Conservation (phyloP, 2,797 vertebrate genomes). For the Benthosema pterotum region DNA sequence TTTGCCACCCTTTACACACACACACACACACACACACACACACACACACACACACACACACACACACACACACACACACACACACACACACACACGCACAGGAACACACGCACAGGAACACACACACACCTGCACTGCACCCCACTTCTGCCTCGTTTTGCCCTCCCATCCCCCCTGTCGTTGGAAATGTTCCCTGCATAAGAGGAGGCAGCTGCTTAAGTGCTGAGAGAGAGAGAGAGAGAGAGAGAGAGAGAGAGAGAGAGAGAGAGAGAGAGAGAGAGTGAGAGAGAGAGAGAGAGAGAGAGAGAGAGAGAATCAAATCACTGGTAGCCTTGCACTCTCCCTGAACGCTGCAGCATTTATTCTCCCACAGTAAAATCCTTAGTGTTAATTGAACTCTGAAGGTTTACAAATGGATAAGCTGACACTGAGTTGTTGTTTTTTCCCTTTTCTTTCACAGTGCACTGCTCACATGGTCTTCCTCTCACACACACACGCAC, state of each 20-base stretch:
- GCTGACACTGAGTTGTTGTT: too few species aligned
- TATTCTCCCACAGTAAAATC: constrained; percentile 69
- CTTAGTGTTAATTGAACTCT: too few species aligned
- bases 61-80: constrained; percentile 20
- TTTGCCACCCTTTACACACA: too few species aligned
- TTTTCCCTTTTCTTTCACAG: too few species aligned
- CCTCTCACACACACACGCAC: constrained; percentile 17
- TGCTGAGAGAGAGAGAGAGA: constrained; percentile 61
- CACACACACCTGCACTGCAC: constrained; percentile 18
- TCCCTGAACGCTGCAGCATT: constrained; percentile 76
- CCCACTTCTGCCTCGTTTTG: constrained; percentile 27
- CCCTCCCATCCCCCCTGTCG: constrained; percentile 67
- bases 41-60: too few species aligned
- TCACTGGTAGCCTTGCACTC: constrained; percentile 82
- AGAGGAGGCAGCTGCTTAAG: constrained; percentile 88
- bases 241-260: constrained; percentile 8
- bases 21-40: too few species aligned
- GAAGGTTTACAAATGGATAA: too few species aligned
- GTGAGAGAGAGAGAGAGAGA: constrained; percentile 30
- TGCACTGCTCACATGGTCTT: constrained; percentile 71
- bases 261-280: constrained; percentile 63
- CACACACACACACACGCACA: not conserved
- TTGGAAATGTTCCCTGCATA: constrained; percentile 77
- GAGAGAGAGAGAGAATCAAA: constrained; percentile 23
- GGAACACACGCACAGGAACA: constrained; percentile 2